Conservation (phyloP, 2,888 invertebrate species). For the Mimas tiliae region DNA sequence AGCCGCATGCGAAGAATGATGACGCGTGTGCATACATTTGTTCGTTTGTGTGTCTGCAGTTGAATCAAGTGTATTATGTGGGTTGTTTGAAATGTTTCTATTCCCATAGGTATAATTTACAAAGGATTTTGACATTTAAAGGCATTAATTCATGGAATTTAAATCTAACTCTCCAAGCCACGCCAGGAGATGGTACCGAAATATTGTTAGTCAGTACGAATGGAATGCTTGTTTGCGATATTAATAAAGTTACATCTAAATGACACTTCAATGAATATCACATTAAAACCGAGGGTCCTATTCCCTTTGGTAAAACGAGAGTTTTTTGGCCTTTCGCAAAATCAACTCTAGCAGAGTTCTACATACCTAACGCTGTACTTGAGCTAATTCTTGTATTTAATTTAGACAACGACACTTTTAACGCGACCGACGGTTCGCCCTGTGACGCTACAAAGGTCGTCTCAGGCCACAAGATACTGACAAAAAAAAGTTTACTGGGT, state of each 20-base stretch:
- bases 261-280: not conserved
- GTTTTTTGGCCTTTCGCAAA: not conserved
- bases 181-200: not conserved
- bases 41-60: not conserved
- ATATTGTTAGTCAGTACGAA: not conserved
- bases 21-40: not conserved
- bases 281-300: not conserved
- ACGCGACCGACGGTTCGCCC: slow-evolving; percentile 6
- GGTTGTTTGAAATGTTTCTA: not conserved
- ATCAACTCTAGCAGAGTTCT: not conserved
- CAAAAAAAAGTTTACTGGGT: slow-evolving; percentile 23
- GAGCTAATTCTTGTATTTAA: slow-evolving; percentile 20
- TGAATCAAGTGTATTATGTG: not conserved
- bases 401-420: slow-evolving; percentile 13
- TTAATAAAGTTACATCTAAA: not conserved
- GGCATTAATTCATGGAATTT: not conserved
- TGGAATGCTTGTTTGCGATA: not conserved
- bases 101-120: not conserved
- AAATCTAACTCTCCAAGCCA: not conserved
- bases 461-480: slow-evolving; percentile 23
- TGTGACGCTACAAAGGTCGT: slow-evolving; percentile 19
- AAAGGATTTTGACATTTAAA: not conserved
- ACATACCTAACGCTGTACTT: slow-evolving; percentile 16
- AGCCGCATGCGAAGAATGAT: not conserved
- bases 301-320: not conserved